A percentile compares a stretch with the other conserved stretches of the same genome.
phyloP scores from a whole-genome alignment of 2,797 vertebrate species.

The Spinus olivaceus region DNA sequence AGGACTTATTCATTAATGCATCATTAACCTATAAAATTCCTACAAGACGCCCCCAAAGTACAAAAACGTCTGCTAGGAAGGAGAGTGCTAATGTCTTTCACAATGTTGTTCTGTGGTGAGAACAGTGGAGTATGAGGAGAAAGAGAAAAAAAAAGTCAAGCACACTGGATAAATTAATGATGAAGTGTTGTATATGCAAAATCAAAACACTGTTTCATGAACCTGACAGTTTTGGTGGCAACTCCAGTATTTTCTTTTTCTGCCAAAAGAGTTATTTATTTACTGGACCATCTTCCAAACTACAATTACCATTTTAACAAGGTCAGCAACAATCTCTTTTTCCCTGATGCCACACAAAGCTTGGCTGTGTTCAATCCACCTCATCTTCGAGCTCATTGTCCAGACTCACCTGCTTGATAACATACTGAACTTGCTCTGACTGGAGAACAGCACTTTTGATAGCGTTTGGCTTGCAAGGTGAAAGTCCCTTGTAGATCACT shows the following conservation, averaged over 20 bases:
- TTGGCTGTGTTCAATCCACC: background rate
- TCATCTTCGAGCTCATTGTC: background rate
- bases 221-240: background rate
- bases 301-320: background rate
- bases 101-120: background rate
- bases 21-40: background rate
- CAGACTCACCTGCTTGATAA: conserved; percentile 85
- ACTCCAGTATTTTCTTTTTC: background rate
- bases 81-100: background rate
- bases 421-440: conserved; percentile 85
- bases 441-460: conserved; percentile 86
- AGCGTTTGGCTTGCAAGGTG: conserved; percentile 79
- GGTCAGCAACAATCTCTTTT: background rate
- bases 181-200: background rate
- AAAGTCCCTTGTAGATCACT: conserved; percentile 84
- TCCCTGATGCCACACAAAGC: background rate
- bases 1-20: background rate
- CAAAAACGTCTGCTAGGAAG: background rate
- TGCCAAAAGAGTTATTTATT: background rate
- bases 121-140: background rate
- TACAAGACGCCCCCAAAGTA: background rate
- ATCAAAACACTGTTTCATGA: background rate
- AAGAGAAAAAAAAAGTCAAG: background rate
- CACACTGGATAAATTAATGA: background rate
- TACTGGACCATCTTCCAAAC: background rate